A percentile compares a stretch with the other conserved stretches of the same genome.
Evolutionary conservation across 2,797 vertebrate species (phyloP).

Genomic region (Poecilia picta): DNA sequence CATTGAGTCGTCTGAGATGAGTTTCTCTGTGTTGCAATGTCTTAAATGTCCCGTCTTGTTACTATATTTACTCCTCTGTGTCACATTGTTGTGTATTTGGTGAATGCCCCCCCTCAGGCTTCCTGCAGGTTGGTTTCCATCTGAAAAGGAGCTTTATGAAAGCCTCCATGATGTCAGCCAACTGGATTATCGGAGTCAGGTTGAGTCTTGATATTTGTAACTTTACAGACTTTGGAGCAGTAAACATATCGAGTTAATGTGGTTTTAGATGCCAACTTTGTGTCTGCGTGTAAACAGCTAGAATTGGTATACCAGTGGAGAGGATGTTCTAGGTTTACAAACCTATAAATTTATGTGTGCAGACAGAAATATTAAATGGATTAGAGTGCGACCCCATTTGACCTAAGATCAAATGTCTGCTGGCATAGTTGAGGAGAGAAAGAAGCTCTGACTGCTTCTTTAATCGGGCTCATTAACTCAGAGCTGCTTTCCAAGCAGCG

Average conservation of each 20-base stretch:
- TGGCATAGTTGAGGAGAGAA: background rate
- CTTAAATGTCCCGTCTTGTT: slow-evolving; percentile 64
- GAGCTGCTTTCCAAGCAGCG: background rate
- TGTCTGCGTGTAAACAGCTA: background rate
- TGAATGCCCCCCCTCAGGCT: slow-evolving; percentile 50
- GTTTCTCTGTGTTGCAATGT: slow-evolving; percentile 33
- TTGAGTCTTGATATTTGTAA: background rate
- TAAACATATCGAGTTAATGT: background rate
- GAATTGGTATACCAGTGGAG: background rate
- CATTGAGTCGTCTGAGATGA: slow-evolving; percentile 22
- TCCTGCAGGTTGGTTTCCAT: slow-evolving; percentile 61
- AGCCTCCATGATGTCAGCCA: slow-evolving; percentile 33
- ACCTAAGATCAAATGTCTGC: background rate
- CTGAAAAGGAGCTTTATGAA: slow-evolving; percentile 38
- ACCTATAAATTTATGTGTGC: background rate
- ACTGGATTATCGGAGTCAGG: slow-evolving; percentile 4
- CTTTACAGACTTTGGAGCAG: background rate
- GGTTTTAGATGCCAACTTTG: background rate
- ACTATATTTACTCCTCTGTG: slow-evolving; percentile 64
- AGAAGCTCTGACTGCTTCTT: background rate
- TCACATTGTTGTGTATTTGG: slow-evolving; percentile 55
- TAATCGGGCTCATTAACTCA: background rate
- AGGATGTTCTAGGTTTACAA: background rate
- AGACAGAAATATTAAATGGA: background rate
- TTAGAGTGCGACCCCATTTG: background rate